Conservation (phyloP, 2,888 invertebrate species). For the Phyto melanocephala region DNA sequence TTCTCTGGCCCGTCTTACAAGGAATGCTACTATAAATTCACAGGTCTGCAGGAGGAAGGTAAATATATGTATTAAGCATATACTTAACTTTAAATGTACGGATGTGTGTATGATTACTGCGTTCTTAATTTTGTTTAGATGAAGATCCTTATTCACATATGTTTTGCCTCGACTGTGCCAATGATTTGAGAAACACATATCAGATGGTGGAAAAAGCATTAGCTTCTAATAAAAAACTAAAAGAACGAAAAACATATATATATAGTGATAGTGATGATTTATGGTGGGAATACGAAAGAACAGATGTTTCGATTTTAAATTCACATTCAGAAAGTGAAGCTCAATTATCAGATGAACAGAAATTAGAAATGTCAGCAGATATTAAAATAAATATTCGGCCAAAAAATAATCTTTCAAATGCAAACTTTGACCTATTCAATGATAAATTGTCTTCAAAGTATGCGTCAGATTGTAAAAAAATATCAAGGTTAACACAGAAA, state of each 20-base stretch:
- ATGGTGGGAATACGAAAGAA: no score
- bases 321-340: no score
- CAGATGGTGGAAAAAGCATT: neutral
- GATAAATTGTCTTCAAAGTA: neutral
- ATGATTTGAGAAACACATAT: neutral
- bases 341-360: no score
- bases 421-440: neutral
- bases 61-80: neutral
- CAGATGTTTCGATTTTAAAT: neutral
- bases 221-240: neutral
- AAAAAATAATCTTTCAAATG: no score
- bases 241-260: no score
- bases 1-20: no score
- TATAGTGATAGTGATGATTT: no score
- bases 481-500: neutral
- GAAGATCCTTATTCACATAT: neutral
- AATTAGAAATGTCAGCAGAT: no score
- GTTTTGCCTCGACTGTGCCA: neutral
- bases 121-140: neutral
- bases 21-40: slow-evolving; percentile 11
- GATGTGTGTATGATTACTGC: no score
- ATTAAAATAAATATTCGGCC: no score
- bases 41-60: neutral
- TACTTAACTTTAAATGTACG: no score
- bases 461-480: no score